These are phyloP conservation scores for Lycaon pictus DNA, from an alignment of 2,113 vertebrate genomes.

Conservation along the genomic window DNA sequence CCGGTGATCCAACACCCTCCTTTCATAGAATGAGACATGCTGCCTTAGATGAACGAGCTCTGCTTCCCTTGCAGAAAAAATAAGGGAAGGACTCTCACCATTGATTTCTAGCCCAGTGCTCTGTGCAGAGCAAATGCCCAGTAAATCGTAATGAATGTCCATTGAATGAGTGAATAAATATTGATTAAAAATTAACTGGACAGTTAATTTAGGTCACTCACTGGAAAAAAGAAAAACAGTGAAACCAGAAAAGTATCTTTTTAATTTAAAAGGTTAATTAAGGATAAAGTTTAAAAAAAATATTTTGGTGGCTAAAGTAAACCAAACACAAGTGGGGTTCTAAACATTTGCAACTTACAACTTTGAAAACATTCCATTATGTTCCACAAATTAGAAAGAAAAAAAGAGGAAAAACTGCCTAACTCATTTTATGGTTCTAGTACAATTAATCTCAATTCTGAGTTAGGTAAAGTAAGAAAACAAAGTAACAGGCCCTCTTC, in stretches of 20 bases:
- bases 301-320: conserved; percentile 72
- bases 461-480: neutral
- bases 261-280: conserved; percentile 80
- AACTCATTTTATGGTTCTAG: neutral
- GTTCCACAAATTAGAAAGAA: neutral
- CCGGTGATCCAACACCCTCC: neutral
- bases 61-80: neutral
- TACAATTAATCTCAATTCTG: neutral
- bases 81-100: neutral
- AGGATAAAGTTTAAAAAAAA: conserved; percentile 70
- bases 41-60: neutral
- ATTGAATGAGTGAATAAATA: conserved; percentile 68
- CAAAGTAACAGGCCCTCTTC: neutral
- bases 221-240: conserved; percentile 78
- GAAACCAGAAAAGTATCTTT: conserved; percentile 69
- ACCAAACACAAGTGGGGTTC: conserved; percentile 13
- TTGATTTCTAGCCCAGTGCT: neutral
- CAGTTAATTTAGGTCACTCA: conserved; percentile 74
- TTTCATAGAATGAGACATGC: neutral
- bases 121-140: conserved; percentile 37
- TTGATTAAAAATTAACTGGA: conserved; percentile 78
- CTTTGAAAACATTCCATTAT: conserved; percentile 1
- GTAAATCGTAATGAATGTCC: conserved; percentile 70
- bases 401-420: neutral
- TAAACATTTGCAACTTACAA: conserved; percentile 6